Base-by-base conservation (phyloP, 37 sponge, comb jelly and placozoan genomes). In the Beroe ovata region DNA sequence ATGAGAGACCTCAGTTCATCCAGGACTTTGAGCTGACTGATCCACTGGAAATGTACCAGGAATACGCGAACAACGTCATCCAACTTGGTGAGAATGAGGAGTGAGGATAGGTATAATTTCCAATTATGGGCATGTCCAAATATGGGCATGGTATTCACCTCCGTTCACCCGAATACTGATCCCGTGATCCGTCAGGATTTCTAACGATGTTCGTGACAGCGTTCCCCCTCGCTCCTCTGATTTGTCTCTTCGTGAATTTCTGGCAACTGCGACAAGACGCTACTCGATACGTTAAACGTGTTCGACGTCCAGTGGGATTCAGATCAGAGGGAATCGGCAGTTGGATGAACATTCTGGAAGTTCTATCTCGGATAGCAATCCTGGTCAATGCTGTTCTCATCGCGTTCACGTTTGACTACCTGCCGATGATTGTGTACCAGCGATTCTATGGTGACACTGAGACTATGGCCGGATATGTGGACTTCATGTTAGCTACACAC, bases 331-430 rank as follows among this genome's bases (percentile, higher is more conserved):
- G 84, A 8, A 77, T 77, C 20, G 84, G 84, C 6, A 42, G 54
- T 2, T 77, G 84, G 84, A 77, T 77, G 84, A 39, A 77, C 54
- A 77, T 77, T 40, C 54, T 77, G 28, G 84, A 77, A 42, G 84
- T 77, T 16, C 84, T 77, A 25, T 42, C 84, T 19, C 42, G 84
- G 18, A 40, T 77, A 42, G 84, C 84, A 4, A 77, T 77, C 84
- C 84, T 77, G 3, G 84, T 77, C 1, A 77, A 77, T 36, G 84
- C 84, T 20, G 38, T 77, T 4, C 47, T 77, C 29, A 77, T 77
- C 3, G 84, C 84, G 18, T 77, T 77, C 21, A 77, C 84, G 0
- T 77, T 77, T 40, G 84, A 77, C 21, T 77, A 36, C 38, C 22
- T 77, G 28, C 84, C 84, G n/a, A 36, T 40, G 28, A 77, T 77